Base-by-base conservation (phyloP, 2,113 vertebrate species). In the Corythoichthys intestinalis region DNA sequence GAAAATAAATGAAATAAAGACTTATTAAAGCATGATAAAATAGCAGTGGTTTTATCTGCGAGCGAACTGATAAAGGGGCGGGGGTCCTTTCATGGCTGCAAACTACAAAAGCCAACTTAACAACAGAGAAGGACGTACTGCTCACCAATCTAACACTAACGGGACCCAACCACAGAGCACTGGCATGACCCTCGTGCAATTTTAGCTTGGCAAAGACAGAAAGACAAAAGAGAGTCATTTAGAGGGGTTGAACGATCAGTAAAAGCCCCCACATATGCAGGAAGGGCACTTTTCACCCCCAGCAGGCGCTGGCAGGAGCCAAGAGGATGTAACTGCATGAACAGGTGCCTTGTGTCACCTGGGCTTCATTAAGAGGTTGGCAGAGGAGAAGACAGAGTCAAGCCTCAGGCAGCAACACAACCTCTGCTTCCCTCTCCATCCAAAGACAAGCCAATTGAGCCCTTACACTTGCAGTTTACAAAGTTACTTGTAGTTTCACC, bases 351-450 rank as follows among this genome's bases (percentile, higher is more conserved):
- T 12, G 56, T 35, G 56, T 58, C 34, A 37, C 56, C 35, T 58
- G 56, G 34, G 56, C 56, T 58, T 58, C 56, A 58, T 58, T 58
- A 37, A 34, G 56, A 58, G 56, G 12, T 37, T 14, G 34, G 12
- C 56, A 58, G 34, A 58, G 34, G 34, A 58, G 56, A 37, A 58
- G 35, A 12, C 14, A 35, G 34, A 38, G 34, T 58, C 56, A 37
- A 56, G 53, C 53, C 56, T 57, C 28, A 57, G 56, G 56, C 56
- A 14, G 34, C 56, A 58, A 37, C 56, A 15, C 56, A 58, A 58
- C 56, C 4, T 9, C 34, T 35, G 28, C 54, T 4, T 57, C 54
- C 10, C 28, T 28, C n/a, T 2, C 1, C 52, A 54, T 12, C 20
- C 53, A 20, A 56, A 28, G 4, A 8, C 3, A 38, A 13, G 56